A percentile compares a stretch with the other conserved stretches of the same genome.
phyloP scores from a whole-genome alignment of 2,113 vertebrate species.

The Spilogale gracilis region DNA sequence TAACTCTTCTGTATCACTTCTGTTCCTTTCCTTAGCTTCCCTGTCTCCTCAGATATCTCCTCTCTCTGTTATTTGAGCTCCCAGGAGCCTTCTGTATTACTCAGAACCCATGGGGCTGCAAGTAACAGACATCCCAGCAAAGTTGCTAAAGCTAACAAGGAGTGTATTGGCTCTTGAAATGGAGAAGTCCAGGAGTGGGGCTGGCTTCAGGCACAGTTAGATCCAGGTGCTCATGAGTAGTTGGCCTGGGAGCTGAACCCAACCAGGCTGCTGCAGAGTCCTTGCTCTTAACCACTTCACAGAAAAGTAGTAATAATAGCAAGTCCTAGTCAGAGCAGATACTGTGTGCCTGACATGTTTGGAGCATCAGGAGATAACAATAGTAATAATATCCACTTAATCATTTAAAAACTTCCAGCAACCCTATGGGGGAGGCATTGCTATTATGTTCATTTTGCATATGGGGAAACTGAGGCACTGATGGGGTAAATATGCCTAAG shows the following conservation, averaged over 20 bases:
- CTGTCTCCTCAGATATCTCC: neutral
- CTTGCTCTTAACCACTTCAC: neutral
- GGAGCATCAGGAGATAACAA: neutral
- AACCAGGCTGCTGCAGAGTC: neutral
- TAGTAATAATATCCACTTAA: neutral
- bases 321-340: neutral
- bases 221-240: neutral
- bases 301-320: neutral
- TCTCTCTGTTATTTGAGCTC: neutral
- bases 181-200: neutral
- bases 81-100: neutral
- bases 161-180: neutral
- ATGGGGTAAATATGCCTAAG: neutral
- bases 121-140: neutral
- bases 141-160: neutral
- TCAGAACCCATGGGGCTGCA: neutral
- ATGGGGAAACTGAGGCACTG: neutral
- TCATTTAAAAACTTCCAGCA: neutral
- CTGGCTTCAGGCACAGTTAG: constrained; percentile 25
- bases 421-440: neutral
- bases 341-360: neutral
- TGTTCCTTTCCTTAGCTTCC: neutral
- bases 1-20: neutral
- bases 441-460: neutral
- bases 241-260: neutral